A percentile compares a stretch with the other conserved stretches of the same genome.
Conservation (phyloP, 2,888 invertebrate genomes). For the Drosophila neutralis region DNA sequence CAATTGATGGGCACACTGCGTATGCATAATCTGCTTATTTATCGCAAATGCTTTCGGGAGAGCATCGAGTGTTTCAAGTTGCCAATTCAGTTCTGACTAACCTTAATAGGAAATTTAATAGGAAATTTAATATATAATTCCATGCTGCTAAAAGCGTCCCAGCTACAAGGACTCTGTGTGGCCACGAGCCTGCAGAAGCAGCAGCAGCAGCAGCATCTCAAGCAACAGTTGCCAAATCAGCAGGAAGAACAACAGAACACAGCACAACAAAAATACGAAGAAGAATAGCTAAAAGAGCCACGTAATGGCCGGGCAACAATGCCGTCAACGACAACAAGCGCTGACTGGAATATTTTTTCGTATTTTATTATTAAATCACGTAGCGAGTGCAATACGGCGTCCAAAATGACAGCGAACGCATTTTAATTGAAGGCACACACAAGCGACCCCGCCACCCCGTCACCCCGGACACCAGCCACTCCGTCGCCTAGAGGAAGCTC, state of each 20-base stretch:
- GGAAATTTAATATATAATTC: constrained; percentile 22
- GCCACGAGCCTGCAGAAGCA: neutral
- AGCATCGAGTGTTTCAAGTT: constrained; percentile 6
- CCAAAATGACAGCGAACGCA: constrained; percentile 79
- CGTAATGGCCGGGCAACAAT: constrained; percentile 67
- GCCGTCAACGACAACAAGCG: constrained; percentile 63
- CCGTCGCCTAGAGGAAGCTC: constrained; percentile 17
- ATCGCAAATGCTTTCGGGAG: constrained; percentile 5
- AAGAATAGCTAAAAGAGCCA: constrained; percentile 55
- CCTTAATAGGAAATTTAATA: constrained; percentile 33
- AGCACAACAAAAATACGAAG: neutral
- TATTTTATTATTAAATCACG: constrained; percentile 79
- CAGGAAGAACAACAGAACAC: constrained; percentile 3
- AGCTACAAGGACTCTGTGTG: neutral
- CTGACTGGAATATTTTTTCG: constrained; percentile 76
- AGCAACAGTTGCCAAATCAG: constrained; percentile 71
- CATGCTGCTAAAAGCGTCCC: neutral
- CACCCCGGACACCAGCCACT: neutral
- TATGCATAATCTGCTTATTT: constrained; percentile 45
- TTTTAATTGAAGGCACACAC: constrained; percentile 70
- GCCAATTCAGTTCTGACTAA: constrained; percentile 4
- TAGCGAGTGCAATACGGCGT: constrained; percentile 78
- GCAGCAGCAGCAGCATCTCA: neutral
- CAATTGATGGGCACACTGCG: constrained; percentile 20
- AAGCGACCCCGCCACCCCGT: neutral